These are phyloP conservation scores for Pheucticus melanocephalus DNA, from an alignment of 2,113 vertebrate species.

Conservation along the genomic window DNA sequence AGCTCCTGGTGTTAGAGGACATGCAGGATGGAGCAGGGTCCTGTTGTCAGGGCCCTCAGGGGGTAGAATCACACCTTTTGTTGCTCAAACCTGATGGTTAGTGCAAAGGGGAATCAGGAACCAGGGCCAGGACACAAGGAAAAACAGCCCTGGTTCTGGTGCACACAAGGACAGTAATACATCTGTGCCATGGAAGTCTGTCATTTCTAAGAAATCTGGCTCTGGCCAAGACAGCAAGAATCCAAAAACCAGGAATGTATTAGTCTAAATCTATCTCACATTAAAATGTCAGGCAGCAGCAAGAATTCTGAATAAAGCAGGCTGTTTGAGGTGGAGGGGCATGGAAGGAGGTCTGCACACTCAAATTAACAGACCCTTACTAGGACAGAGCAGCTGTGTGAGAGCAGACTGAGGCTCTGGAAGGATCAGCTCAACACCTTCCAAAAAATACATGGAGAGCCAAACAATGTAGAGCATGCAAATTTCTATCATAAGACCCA, in stretches of 20 bases:
- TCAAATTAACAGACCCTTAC: neutral
- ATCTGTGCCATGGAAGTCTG: neutral
- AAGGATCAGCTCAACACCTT: neutral
- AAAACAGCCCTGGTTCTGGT: neutral
- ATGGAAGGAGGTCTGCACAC: fast-evolving
- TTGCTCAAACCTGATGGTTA: neutral
- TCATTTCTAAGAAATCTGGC: neutral
- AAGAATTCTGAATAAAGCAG: neutral
- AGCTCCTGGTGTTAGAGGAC: neutral
- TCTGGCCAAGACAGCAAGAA: neutral
- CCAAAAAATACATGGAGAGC: neutral
- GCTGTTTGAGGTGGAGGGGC: neutral
- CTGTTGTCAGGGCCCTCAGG: neutral
- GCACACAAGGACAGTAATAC: neutral
- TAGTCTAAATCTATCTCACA: neutral
- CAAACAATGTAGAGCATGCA: neutral
- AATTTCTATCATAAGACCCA: neutral
- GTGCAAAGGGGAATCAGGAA: neutral
- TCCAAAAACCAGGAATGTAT: neutral
- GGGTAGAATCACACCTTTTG: neutral
- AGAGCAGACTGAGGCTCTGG: neutral
- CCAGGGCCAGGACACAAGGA: fast-evolving
- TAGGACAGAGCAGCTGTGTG: neutral
- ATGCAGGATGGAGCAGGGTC: neutral
- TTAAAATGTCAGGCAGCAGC: neutral